These are phyloP conservation scores for Alaudala cheleensis DNA, from an alignment of 2,113 vertebrate genomes.

Conservation along the genomic window DNA sequence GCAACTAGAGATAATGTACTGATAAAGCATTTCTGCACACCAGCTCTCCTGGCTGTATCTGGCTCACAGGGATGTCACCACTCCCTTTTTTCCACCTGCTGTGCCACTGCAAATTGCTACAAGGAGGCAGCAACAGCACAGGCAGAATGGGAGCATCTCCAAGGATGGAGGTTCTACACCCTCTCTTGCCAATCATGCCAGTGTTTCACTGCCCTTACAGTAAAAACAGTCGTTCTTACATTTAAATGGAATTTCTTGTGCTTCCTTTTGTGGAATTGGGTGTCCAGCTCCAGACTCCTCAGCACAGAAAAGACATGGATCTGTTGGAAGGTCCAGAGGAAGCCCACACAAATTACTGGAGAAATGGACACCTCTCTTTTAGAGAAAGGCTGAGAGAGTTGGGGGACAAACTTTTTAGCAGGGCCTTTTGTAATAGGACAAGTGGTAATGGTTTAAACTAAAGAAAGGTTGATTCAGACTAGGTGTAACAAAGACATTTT, in stretches of 20 bases:
- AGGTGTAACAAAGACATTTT: background rate
- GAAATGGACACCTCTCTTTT: background rate
- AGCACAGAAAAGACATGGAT: background rate
- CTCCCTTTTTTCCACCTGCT: background rate
- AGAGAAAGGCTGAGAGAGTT: background rate
- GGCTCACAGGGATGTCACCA: rapidly evolving
- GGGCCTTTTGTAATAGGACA: background rate
- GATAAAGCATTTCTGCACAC: background rate
- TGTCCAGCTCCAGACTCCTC: background rate
- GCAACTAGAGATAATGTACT: background rate
- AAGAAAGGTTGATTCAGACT: background rate
- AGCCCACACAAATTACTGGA: background rate
- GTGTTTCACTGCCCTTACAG: background rate
- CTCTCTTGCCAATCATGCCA: background rate
- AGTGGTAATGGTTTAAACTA: background rate
- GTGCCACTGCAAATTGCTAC: background rate
- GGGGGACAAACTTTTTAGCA: background rate
- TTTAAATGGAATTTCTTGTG: background rate
- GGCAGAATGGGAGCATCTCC: background rate
- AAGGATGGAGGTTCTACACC: background rate
- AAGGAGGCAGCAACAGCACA: background rate
- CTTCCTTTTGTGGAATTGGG: background rate
- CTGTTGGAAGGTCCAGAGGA: background rate
- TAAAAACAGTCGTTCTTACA: background rate
- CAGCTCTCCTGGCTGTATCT: background rate